Percentiles rank a stretch among this genome's conserved stretches.
phyloP scores from a whole-genome alignment of 2,888 invertebrate species.

The Myopa tessellatipennis region DNA sequence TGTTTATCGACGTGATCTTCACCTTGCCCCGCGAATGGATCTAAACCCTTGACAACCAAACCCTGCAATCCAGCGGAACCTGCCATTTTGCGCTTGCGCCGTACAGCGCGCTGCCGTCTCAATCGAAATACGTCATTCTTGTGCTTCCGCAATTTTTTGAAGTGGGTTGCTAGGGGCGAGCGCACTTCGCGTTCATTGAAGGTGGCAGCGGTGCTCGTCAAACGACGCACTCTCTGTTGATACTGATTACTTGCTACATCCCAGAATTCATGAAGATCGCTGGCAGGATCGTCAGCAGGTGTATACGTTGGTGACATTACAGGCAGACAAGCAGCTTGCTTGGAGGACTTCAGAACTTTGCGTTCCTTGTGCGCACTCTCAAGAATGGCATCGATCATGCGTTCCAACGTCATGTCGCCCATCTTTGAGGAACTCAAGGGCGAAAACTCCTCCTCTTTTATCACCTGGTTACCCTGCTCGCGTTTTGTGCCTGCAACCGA shows the following conservation, averaged over 20 bases:
- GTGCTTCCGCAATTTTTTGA: conserved; percentile 42
- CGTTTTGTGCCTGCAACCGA: conserved; percentile 8
- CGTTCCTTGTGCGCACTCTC: conserved; percentile 65
- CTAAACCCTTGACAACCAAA: conserved; percentile 53
- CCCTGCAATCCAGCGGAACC: conserved; percentile 54
- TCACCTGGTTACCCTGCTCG: background rate
- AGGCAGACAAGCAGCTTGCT: conserved; percentile 2
- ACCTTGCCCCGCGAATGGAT: background rate
- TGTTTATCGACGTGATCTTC: conserved; percentile 45
- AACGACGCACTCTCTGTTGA: background rate
- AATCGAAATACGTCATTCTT: conserved; percentile 51
- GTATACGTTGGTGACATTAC: conserved; percentile 64
- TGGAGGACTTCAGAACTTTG: conserved; percentile 50
- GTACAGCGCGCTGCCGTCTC: conserved; percentile 61
- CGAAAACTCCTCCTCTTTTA: conserved; percentile 44
- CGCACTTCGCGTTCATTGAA: conserved; percentile 62
- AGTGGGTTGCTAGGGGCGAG: conserved; percentile 52
- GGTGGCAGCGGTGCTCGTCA: background rate
- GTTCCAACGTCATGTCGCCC: conserved; percentile 66
- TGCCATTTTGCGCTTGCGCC: conserved; percentile 60
- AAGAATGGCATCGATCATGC: conserved; percentile 68
- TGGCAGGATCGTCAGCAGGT: conserved; percentile 67
- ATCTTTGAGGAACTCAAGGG: conserved; percentile 62
- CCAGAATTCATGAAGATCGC: conserved; percentile 67
- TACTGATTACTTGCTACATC: conserved; percentile 44